Base-by-base conservation (phyloP, 2,113 vertebrate species). In the Arizona elegans region DNA sequence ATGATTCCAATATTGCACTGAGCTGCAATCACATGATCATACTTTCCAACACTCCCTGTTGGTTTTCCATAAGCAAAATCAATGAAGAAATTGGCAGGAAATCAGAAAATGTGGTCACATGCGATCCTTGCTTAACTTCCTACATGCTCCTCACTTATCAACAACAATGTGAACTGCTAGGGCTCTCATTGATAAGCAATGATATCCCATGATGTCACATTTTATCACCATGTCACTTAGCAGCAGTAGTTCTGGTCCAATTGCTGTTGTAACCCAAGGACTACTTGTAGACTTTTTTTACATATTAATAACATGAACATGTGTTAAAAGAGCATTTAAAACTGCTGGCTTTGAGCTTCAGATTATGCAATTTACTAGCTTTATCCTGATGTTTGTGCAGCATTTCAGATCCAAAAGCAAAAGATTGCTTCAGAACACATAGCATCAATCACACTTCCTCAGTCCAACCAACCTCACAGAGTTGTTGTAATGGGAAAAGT, bases 191-290 rank as follows among this genome's bases (percentile, higher is more conserved):
- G 70, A 33, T 38, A 75, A 75, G n/a, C 15, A 33, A 33, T 19
- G n/a, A 7, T 17, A 33, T 38, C 70, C n/a, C 1, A 33, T 75
- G n/a, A 75, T 0, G 0, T 75, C 29, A 33, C 6, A 75, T 1
- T 75, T 75, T 75, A 75, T 19, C 11, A 75, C 15, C n/a, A 75
- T 38, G n/a, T 19, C n/a, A 75, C 70, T 75, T 75, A 75, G n/a
- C 6, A 5, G n/a, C n/a, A 75, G 70, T 6, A 75, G n/a, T 75
- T 75, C 70, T 38, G 6, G n/a, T 75, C n/a, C n/a, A 75, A 75
- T 38, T 38, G 70, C 70, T 38, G n/a, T 91, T 81, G 17, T 19
- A 90, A 53, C n/a, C 38, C 13, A 90, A 54, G 17, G 21, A 53
- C 11, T 13, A 90, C 15, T 26, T 29, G 43, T 62, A 47, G 43